Percentiles rank a stretch among this genome's conserved stretches.
phyloP scores from a whole-genome alignment of 2,113 vertebrate species.

The Amblyornis subalaris region DNA sequence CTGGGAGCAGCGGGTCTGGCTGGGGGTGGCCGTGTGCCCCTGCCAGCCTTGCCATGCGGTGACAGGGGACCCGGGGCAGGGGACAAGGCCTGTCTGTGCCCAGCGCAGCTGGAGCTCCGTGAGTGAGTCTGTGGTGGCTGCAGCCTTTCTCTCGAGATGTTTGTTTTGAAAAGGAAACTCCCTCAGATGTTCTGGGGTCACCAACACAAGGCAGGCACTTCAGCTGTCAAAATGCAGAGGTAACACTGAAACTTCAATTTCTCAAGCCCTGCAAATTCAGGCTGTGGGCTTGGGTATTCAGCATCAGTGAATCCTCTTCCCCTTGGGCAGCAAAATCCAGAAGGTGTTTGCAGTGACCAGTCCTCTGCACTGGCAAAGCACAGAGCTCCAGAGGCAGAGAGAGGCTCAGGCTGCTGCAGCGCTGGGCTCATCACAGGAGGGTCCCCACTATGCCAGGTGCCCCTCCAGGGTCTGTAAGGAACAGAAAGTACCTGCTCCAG shows the following conservation, averaged over 20 bases:
- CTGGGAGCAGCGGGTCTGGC: background rate
- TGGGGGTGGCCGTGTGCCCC: background rate
- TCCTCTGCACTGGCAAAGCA: background rate
- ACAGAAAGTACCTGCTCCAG: background rate
- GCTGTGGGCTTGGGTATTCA: background rate
- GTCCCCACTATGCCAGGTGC: background rate
- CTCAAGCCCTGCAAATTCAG: background rate
- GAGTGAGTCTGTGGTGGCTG: background rate
- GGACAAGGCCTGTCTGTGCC: accelerated
- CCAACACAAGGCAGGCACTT: background rate
- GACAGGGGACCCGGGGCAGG: background rate
- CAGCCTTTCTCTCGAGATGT: background rate
- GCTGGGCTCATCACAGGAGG: background rate
- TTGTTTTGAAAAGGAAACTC: background rate
- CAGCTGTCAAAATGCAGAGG: background rate
- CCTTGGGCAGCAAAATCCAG: background rate
- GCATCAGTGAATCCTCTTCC: background rate
- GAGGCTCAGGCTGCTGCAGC: background rate
- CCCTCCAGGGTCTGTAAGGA: accelerated
- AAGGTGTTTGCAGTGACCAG: background rate
- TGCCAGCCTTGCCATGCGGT: background rate
- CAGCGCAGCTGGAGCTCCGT: background rate
- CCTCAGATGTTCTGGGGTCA: background rate
- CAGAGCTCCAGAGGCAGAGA: background rate
- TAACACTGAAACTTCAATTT: background rate